These are phyloP conservation scores for Ciconia nigra DNA, from an alignment of 2,797 vertebrate species.

Conservation along the genomic window DNA sequence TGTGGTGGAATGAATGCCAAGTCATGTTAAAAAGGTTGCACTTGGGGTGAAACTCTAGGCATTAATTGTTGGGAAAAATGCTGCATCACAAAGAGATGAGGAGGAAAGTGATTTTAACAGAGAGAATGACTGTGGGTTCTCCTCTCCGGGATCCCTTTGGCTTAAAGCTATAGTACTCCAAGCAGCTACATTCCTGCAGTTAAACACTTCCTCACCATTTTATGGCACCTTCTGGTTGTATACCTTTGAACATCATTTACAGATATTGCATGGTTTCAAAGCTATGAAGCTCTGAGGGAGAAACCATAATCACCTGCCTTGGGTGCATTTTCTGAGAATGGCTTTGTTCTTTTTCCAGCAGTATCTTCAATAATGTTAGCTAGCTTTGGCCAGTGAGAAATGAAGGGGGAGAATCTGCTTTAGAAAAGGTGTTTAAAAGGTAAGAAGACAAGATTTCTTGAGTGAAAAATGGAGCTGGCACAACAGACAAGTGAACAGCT, in stretches of 20 bases:
- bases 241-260: background rate
- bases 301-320: background rate
- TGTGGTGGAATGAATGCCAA: background rate
- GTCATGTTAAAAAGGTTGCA: background rate
- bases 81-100: background rate
- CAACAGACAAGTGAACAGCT: background rate
- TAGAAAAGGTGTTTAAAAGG: background rate
- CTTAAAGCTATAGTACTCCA: background rate
- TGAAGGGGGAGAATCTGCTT: background rate
- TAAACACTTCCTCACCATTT: background rate
- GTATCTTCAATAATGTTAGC: background rate
- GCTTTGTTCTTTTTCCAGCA: background rate
- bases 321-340: background rate
- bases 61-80: background rate
- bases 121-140: background rate
- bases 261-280: background rate
- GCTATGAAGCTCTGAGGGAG: background rate
- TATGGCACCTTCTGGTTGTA: background rate
- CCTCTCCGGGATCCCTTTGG: background rate
- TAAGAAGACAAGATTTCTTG: background rate
- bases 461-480: background rate
- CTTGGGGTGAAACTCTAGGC: background rate
- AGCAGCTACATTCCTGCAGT: background rate
- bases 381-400: background rate
- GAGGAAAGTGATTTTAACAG: background rate